A percentile compares a stretch with the other conserved stretches of the same genome.
These are phyloP conservation scores for Cottus gobio DNA, from an alignment of 2,113 vertebrate species.

Conservation along the genomic window DNA sequence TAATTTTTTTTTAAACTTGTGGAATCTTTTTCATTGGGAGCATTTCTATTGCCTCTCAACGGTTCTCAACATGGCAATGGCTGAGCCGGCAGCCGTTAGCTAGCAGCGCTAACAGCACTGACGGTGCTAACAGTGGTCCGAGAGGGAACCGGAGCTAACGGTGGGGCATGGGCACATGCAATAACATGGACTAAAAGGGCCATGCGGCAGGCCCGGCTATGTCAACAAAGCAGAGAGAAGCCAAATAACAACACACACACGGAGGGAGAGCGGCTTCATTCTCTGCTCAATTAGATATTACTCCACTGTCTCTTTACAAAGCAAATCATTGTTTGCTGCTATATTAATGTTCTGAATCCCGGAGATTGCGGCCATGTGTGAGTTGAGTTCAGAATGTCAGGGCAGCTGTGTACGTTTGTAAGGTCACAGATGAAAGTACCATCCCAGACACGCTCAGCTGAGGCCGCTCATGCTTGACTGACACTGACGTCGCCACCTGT, in stretches of 20 bases:
- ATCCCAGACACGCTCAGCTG: constrained; percentile 57
- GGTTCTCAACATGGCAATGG: not conserved
- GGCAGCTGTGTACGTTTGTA: constrained; percentile 38
- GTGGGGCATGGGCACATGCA: too few species aligned
- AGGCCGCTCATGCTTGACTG: constrained; percentile 55
- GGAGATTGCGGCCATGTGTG: not conserved
- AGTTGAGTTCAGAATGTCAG: constrained; percentile 5
- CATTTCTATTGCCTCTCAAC: not conserved
- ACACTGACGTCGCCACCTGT: constrained; percentile 68
- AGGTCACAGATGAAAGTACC: constrained; percentile 52
- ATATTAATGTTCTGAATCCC: not conserved
- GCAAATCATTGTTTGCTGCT: not conserved
- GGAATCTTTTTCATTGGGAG: too few species aligned
- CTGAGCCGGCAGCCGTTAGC: not conserved
- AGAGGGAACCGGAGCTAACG: not conserved
- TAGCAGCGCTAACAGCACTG: not conserved
- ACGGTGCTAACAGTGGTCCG: not conserved
- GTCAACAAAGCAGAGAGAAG: too few species aligned
- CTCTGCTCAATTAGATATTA: not conserved
- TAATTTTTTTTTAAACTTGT: too few species aligned
- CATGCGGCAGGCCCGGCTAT: too few species aligned
- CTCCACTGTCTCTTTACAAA: not conserved
- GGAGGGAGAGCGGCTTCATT: not conserved
- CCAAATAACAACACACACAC: not conserved
- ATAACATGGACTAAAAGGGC: too few species aligned